phyloP scores from a whole-genome alignment of 2,797 vertebrate species.

The Loriculus beryllinus region DNA sequence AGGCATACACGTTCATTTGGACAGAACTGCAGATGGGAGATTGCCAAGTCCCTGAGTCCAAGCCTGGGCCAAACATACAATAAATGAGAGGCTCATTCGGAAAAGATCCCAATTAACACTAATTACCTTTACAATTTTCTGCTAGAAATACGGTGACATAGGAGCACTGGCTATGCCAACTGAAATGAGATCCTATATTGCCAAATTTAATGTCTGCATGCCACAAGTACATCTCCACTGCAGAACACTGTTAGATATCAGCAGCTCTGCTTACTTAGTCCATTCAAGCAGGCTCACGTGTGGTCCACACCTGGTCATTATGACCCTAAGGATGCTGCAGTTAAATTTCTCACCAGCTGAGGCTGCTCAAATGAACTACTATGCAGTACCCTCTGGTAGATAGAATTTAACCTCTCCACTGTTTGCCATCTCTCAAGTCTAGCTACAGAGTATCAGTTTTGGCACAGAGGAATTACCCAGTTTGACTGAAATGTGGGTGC shows the following conservation, averaged over 20 bases:
- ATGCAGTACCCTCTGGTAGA: neutral
- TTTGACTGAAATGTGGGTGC: neutral
- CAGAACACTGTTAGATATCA: neutral
- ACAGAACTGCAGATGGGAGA: neutral
- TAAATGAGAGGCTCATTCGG: neutral
- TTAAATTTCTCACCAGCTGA: neutral
- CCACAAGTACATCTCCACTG: neutral
- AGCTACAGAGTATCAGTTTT: neutral
- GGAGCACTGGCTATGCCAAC: neutral
- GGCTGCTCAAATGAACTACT: neutral
- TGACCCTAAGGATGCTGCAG: fast-evolving
- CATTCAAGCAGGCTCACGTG: fast-evolving
- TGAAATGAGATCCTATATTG: neutral
- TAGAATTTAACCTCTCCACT: neutral
- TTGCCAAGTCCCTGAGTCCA: neutral
- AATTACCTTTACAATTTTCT: neutral
- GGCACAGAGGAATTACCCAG: neutral
- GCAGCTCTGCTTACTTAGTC: neutral
- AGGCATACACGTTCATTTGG: neutral
- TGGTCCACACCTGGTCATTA: neutral
- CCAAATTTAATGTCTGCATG: fast-evolving
- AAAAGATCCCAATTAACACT: neutral
- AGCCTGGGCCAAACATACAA: neutral
- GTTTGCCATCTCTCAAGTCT: neutral
- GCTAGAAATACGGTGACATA: neutral